Conservation (phyloP, 2,797 vertebrate species). For the Alfaro cultratus region DNA sequence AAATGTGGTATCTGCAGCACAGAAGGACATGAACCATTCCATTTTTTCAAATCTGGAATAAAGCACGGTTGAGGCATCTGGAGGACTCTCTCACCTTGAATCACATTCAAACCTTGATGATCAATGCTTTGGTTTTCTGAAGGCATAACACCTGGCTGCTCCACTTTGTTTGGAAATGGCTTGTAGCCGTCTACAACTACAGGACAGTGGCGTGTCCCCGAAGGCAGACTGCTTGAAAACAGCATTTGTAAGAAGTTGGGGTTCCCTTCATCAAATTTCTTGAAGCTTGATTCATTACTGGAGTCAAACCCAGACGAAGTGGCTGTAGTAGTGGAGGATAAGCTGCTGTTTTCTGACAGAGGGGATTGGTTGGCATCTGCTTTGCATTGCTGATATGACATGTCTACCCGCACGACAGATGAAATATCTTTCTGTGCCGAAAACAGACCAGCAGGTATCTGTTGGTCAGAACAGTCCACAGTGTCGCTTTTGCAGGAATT, state of each 20-base stretch:
- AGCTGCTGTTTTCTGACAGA: conserved; percentile 17
- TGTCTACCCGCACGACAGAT: conserved; percentile 11
- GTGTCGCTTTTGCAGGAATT: not conserved
- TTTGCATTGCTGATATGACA: conserved; percentile 44
- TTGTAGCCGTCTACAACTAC: conserved; percentile 47
- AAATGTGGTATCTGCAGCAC: conserved; percentile 21
- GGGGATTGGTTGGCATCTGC: conserved; percentile 29
- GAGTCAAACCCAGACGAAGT: conserved; percentile 4
- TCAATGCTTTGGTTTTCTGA: not conserved
- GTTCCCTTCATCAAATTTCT: not conserved
- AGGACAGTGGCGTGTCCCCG: conserved; percentile 1
- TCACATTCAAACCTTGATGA: not conserved
- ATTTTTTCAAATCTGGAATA: conserved; percentile 2
- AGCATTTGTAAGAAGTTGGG: not conserved
- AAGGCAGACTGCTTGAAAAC: not conserved
- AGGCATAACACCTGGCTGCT: conserved; percentile 11
- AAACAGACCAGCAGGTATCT: not conserved
- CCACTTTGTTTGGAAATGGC: conserved; percentile 33
- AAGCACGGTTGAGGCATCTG: not conserved
- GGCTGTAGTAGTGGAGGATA: conserved; percentile 5
- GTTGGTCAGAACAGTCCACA: conserved; percentile 11
- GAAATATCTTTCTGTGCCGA: not conserved
- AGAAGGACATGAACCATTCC: not conserved
- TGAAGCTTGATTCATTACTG: not conserved
- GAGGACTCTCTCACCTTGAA: not conserved